A percentile compares a stretch with the other conserved stretches of the same genome.
These are phyloP conservation scores for Alosa sapidissima DNA, from an alignment of 2,797 vertebrate species.

Conservation along the genomic window DNA sequence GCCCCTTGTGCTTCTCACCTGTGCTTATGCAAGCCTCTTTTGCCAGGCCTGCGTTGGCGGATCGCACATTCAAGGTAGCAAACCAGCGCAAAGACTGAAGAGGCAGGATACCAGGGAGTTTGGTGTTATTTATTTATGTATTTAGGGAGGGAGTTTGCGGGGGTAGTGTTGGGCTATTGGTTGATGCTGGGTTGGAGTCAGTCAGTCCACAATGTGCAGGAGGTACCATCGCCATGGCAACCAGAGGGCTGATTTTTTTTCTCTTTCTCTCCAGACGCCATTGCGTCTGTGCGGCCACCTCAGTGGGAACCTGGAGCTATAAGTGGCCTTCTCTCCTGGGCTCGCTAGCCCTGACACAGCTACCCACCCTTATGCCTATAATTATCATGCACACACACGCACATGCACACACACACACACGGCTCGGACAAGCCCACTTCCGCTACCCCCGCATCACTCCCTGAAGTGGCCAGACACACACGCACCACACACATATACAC, in stretches of 20 bases:
- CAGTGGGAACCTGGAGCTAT: constrained; percentile 50
- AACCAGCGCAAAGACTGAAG: not conserved
- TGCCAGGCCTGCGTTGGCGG: not conserved
- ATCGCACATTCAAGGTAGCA: not conserved
- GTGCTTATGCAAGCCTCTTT: constrained; percentile 4
- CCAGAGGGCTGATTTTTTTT: constrained; percentile 48
- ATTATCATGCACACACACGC: not conserved
- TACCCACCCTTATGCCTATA: constrained; percentile 30
- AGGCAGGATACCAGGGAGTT: not conserved
- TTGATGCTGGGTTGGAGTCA: constrained; percentile 46
- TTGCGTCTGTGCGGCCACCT: not conserved
- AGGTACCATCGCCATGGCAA: constrained; percentile 66
- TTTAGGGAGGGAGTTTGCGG: not conserved
- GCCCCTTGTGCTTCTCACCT: constrained; percentile 11
- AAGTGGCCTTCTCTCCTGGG: constrained; percentile 47
- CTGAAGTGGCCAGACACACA: not conserved
- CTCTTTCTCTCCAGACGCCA: constrained; percentile 34
- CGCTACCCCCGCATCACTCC: not conserved
- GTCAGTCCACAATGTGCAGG: constrained; percentile 53
- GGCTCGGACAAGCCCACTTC: not conserved
- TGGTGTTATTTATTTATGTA: not conserved
- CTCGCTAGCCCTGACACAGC: constrained; percentile 46
- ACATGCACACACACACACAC: not conserved
- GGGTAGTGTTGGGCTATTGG: constrained; percentile 4
- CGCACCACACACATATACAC: not conserved